phyloP scores from a whole-genome alignment of 2,888 invertebrate genomes.

The Protodeltote pygarga region DNA sequence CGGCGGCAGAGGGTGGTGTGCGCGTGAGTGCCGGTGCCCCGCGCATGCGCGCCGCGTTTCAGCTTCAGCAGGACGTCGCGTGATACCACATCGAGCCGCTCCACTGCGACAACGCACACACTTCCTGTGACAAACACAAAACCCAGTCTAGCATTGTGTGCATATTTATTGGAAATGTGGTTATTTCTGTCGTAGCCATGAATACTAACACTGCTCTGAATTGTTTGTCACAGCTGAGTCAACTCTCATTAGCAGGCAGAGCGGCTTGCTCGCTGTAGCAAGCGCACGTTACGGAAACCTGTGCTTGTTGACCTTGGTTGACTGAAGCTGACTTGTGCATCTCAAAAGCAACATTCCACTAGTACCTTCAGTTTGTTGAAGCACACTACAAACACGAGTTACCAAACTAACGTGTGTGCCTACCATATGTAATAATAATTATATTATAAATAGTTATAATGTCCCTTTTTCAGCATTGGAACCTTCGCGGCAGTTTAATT shows the following conservation, averaged over 20 bases:
- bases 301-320: too few species aligned
- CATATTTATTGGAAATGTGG: neutral
- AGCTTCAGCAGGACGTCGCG: slow-evolving; percentile 19
- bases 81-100: slow-evolving; percentile 6
- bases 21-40: slow-evolving; percentile 31
- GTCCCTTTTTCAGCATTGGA: too few species aligned
- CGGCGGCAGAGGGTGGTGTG: slow-evolving; percentile 31
- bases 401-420: too few species aligned
- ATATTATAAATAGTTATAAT: too few species aligned
- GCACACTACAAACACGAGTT: too few species aligned
- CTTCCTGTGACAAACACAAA: slow-evolving; percentile 30
- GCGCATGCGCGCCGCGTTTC: slow-evolving; percentile 20
- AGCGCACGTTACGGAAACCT: too few species aligned
- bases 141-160: neutral
- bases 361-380: too few species aligned
- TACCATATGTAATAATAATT: too few species aligned
- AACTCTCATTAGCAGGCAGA: slow-evolving; percentile 16
- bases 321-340: too few species aligned
- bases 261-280: neutral
- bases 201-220: slow-evolving; percentile 14
- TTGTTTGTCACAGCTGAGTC: slow-evolving; percentile 4
- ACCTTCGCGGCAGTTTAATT: too few species aligned
- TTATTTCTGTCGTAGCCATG: neutral
- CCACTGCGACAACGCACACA: slow-evolving; percentile 6
- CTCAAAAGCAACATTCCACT: too few species aligned